Evolutionary conservation across 2,888 invertebrate genomes (phyloP), one percentile per base, ranked within the genome.

Genomic region (Idaea dimidiata): DNA sequence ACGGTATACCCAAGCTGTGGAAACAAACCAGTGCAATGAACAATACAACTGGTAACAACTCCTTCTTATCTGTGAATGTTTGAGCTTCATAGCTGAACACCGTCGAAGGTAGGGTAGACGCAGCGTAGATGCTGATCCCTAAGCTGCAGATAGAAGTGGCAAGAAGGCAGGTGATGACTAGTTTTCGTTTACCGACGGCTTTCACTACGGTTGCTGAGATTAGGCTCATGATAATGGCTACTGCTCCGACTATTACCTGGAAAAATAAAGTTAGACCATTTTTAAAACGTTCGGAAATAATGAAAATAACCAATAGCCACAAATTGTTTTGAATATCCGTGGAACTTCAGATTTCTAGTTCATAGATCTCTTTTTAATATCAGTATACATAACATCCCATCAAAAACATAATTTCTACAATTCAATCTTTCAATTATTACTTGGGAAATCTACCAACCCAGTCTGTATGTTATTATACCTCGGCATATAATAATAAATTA

Each of bases 1-100:
- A 94, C 0, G 94, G 94, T 67, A 94, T 89, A 0, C 90, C 91
- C 55, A 90, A 73, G 17, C 84, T 82, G 16, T 79, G 84, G 63
- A 87, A 88, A 58, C 89, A 88, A 0, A 86, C 84, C 0, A 90
- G 73, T 68, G 89, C 69, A 64, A 93, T 74, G 62, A 92, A 89
- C 55, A 92, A 78, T 0, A 88, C 66, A 0, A 93, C 80, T 0
- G 93, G 93, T 16, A 91, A 62, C 0, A 84, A 66, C 1, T 89
- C 84, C 62, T 87, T 91, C n/a, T 84, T 80, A 3, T 84, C 77
- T 0, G 89, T 81, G 65, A 92, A 91, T 0, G 91, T 90, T 6
- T 74, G 66, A 0, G 71, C 62, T 43, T 91, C 89, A 17, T 92
- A 92, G 0, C 91, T 89, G 73, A 87, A 90, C 0, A 91, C 87